These are phyloP conservation scores for Diadema setosum DNA, from an alignment of 35 echinoderm and acorn worm genomes.

Conservation along the genomic window DNA sequence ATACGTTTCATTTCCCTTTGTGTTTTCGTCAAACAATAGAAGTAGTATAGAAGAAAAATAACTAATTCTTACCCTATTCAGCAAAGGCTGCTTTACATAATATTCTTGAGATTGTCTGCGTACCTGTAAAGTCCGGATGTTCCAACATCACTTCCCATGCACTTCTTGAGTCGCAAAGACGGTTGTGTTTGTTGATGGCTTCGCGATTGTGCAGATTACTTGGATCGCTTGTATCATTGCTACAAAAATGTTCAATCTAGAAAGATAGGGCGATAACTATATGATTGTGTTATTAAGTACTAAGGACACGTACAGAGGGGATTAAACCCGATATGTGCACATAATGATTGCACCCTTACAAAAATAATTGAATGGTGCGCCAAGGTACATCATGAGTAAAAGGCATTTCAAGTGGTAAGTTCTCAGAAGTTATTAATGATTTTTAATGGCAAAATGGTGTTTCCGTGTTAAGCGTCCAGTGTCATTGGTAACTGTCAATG, in stretches of 20 bases:
- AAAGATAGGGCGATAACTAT: too few relatives aligned
- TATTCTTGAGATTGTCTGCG: not conserved
- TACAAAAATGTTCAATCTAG: constrained; percentile 61
- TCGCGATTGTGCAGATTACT: constrained; percentile 45
- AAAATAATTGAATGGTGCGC: too few relatives aligned
- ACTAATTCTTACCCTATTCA: too few relatives aligned
- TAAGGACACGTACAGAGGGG: not conserved
- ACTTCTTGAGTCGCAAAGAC: constrained; percentile 43
- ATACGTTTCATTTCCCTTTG: too few relatives aligned
- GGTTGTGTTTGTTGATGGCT: constrained; percentile 70
- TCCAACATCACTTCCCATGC: constrained; percentile 69
- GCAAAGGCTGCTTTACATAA: not conserved
- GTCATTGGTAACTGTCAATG: too few relatives aligned
- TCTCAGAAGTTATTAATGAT: too few relatives aligned
- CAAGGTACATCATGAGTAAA: too few relatives aligned
- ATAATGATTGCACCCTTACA: too few relatives aligned
- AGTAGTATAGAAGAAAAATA: not conserved
- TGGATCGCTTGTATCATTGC: not conserved
- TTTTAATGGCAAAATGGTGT: too few relatives aligned
- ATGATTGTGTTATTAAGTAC: not conserved
- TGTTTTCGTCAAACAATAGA: too few relatives aligned
- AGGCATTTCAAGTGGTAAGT: too few relatives aligned
- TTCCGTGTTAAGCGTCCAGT: too few relatives aligned
- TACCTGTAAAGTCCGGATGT: constrained; percentile 43
- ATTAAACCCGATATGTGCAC: not conserved